These are phyloP conservation scores for Lucinisca nassula DNA, from an alignment of 2,888 invertebrate genomes.

Conservation along the genomic window DNA sequence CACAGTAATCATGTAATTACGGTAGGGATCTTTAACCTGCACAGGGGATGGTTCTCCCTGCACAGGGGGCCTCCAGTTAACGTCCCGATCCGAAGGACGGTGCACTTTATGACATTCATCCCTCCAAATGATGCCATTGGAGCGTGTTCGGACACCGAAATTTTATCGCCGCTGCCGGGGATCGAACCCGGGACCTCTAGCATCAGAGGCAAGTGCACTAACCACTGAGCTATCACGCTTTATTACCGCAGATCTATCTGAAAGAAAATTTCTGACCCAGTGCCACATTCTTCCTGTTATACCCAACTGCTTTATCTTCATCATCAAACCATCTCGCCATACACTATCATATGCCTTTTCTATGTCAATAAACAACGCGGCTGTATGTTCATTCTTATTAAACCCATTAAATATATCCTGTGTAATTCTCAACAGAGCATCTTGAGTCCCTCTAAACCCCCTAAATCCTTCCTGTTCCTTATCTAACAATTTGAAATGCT, in stretches of 20 bases:
- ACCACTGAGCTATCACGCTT: no score
- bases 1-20: no score
- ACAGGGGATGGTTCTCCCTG: no score
- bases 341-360: slow-evolving; percentile 44
- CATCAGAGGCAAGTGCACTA: no score
- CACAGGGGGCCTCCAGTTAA: no score
- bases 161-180: no score
- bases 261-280: slow-evolving; percentile 20
- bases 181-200: no score
- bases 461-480: slow-evolving; percentile 38
- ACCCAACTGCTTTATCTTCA: slow-evolving; percentile 28
- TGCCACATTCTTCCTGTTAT: slow-evolving; percentile 22
- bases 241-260: slow-evolving; percentile 13
- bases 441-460: slow-evolving; percentile 6
- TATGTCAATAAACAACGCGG: slow-evolving; percentile 29
- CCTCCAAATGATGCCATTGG: no score
- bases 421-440: slow-evolving; percentile 25
- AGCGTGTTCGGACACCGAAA: no score
- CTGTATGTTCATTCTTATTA: slow-evolving; percentile 16
- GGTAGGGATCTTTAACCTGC: no score
- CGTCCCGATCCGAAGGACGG: no score
- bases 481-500: slow-evolving; percentile 18
- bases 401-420: slow-evolving; percentile 38
- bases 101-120: no score
- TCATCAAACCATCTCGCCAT: slow-evolving; percentile 43